Conservation (phyloP, 2,888 invertebrate genomes). For the Drosophila lutescens region DNA sequence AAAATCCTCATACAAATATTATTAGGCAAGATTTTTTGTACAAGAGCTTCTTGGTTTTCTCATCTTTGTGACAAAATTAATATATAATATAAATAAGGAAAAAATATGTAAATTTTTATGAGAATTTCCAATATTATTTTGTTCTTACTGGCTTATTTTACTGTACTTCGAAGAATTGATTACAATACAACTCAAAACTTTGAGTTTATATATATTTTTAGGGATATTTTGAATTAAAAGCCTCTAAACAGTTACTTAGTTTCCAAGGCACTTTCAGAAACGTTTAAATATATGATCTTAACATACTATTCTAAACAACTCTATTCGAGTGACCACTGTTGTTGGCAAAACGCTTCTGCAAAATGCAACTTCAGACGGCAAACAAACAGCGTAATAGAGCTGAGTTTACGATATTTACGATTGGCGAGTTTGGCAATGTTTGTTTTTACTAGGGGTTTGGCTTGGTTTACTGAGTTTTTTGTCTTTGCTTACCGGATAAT, state of each 20-base stretch:
- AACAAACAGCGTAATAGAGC: constrained; percentile 49
- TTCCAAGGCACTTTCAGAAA: no score
- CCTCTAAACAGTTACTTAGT: no score
- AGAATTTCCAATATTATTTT: background rate
- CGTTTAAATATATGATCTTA: no score
- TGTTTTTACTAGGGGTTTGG: constrained; percentile 19
- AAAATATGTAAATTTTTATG: no score
- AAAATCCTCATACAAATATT: no score
- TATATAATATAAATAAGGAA: background rate
- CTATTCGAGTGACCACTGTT: constrained; percentile 2
- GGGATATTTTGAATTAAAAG: no score
- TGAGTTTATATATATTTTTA: background rate
- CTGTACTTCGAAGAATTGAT: no score
- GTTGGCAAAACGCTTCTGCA: constrained; percentile 5
- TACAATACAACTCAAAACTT: no score
- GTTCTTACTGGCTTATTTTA: background rate
- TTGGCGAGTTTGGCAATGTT: constrained; percentile 31
- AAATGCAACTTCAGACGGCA: constrained; percentile 19
- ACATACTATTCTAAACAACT: background rate
- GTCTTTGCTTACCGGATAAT: constrained; percentile 93
- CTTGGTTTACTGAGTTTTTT: constrained; percentile 8
- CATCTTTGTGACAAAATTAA: background rate
- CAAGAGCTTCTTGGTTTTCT: no score
- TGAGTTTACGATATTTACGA: constrained; percentile 28
- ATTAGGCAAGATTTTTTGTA: no score